Evolutionary conservation across 2,113 vertebrate species (phyloP).

Genomic region (Phoxinus phoxinus): DNA sequence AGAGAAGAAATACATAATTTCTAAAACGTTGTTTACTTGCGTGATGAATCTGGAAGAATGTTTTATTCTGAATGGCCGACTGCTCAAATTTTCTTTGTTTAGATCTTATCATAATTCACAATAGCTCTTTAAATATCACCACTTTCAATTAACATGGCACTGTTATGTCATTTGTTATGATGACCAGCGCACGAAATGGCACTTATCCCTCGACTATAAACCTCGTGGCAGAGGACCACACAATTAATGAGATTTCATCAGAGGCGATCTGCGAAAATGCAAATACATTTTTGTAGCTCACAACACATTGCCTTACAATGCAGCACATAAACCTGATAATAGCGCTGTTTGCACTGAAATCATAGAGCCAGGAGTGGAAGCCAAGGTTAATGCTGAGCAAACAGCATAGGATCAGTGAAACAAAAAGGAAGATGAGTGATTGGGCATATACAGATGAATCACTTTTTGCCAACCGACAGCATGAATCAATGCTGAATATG

Average conservation of each 20-base stretch:
- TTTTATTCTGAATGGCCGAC: too few relatives aligned
- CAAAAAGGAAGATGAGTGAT: background rate
- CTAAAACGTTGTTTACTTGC: background rate
- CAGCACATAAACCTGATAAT: conserved; percentile 1
- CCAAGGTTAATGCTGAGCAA: background rate
- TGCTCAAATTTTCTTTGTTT: background rate
- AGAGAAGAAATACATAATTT: background rate
- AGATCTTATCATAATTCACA: background rate
- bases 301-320: background rate
- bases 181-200: background rate
- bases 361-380: background rate
- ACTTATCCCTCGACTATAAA: background rate
- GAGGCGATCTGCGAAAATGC: background rate
- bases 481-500: background rate
- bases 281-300: background rate
- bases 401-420: background rate
- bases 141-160: background rate
- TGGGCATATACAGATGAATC: background rate
- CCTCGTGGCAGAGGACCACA: background rate
- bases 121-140: background rate
- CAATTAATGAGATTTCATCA: background rate
- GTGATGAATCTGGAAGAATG: background rate
- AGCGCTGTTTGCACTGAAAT: background rate
- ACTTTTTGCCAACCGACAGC: background rate
- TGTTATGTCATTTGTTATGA: background rate